phyloP scores from a whole-genome alignment of 2,113 vertebrate genomes.

The Crotalus viridis region DNA sequence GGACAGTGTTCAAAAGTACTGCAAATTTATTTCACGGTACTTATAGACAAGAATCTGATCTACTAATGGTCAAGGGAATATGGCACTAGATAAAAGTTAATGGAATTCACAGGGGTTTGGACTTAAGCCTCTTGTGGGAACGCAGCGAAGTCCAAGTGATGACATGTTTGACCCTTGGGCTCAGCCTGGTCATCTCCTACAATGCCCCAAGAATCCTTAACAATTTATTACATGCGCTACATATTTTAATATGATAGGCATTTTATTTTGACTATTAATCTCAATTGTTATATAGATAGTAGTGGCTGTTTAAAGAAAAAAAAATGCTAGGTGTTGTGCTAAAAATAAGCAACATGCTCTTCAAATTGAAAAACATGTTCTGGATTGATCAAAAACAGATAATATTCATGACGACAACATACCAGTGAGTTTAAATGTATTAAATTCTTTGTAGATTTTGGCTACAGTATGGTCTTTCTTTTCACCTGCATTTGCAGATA shows the following conservation, averaged over 20 bases:
- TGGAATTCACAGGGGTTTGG: not conserved
- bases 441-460: not conserved
- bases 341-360: not conserved
- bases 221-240: not conserved
- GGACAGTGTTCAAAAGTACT: not conserved
- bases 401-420: not conserved
- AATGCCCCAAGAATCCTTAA: not conserved
- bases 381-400: not conserved
- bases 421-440: not conserved
- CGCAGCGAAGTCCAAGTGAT: not conserved
- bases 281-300: not conserved
- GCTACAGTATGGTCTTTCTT: not conserved
- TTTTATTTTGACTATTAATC: not conserved
- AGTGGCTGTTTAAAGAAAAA: not conserved
- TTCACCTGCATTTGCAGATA: not conserved
- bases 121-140: not conserved
- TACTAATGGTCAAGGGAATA: not conserved
- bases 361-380: not conserved
- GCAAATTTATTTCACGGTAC: not conserved
- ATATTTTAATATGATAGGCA: not conserved
- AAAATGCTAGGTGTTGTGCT: not conserved
- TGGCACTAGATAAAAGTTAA: not conserved
- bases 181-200: not conserved
- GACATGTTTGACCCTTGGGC: not conserved
- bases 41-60: not conserved